Percentiles rank a stretch among this genome's conserved stretches.
phyloP scores from a whole-genome alignment of 2,888 invertebrate species.

The Melinaea marsaeus region DNA sequence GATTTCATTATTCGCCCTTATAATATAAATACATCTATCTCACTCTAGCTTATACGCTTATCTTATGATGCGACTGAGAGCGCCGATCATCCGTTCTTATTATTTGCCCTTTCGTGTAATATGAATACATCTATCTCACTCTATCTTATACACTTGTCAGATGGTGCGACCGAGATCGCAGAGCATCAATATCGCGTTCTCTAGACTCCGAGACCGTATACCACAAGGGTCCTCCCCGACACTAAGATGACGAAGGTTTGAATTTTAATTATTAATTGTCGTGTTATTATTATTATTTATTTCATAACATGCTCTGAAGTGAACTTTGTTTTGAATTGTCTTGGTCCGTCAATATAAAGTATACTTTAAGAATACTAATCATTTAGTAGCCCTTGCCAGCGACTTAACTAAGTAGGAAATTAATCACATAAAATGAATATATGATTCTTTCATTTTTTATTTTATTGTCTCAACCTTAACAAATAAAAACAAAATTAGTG shows the following conservation, averaged over 20 bases:
- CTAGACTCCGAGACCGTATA: conserved; percentile 93
- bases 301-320: conserved; percentile 1
- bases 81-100: conserved; percentile 84
- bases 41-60: conserved; percentile 47
- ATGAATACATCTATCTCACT: conserved; percentile 44
- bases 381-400: too few species aligned
- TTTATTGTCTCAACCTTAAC: too few species aligned
- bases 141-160: conserved; percentile 65
- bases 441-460: too few species aligned
- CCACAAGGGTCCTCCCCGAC: conserved; percentile 97
- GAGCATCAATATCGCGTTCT: conserved; percentile 96
- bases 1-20: too few species aligned
- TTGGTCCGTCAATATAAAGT: too few species aligned
- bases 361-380: too few species aligned
- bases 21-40: conserved; percentile 37
- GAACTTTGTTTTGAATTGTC: background rate
- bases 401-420: too few species aligned
- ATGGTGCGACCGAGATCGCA: conserved; percentile 83
- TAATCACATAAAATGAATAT: too few species aligned
- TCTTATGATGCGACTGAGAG: conserved; percentile 81
- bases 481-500: too few species aligned
- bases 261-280: conserved; percentile 18
- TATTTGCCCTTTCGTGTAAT: background rate
- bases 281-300: background rate
- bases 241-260: conserved; percentile 95